These are phyloP conservation scores for Eudyptes chrysolophus DNA, from an alignment of 2,113 vertebrate species.

Conservation along the genomic window DNA sequence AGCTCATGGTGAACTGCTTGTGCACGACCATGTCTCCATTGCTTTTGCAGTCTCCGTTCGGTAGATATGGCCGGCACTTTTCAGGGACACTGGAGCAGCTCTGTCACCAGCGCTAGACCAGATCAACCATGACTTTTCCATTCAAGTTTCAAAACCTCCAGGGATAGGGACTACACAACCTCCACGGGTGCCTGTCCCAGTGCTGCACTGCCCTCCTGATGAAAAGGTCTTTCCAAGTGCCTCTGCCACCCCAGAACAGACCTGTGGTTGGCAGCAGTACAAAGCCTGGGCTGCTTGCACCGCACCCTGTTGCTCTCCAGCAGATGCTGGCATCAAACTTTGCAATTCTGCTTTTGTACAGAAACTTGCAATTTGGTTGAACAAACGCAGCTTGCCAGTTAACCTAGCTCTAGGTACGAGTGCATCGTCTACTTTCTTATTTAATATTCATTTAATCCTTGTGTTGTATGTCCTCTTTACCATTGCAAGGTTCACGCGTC, in stretches of 20 bases:
- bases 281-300: not conserved
- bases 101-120: not conserved
- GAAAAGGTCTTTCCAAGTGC: not conserved
- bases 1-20: not conserved
- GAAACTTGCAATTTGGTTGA: not conserved
- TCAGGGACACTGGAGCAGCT: not conserved
- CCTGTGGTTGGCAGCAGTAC: no score
- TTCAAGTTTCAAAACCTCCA: not conserved
- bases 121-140: not conserved
- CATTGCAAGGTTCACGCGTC: not conserved
- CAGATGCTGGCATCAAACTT: not conserved
- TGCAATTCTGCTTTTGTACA: not conserved
- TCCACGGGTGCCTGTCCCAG: not conserved
- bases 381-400: not conserved
- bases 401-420: not conserved
- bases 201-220: not conserved
- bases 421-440: not conserved
- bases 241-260: not conserved
- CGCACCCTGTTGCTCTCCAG: fast-evolving
- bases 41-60: not conserved
- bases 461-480: not conserved
- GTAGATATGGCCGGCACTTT: fast-evolving
- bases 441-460: not conserved
- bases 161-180: no score
- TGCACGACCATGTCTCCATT: fast-evolving